Base-by-base conservation (phyloP, 2,797 vertebrate genomes). In the Triplophysa bombifrons region DNA sequence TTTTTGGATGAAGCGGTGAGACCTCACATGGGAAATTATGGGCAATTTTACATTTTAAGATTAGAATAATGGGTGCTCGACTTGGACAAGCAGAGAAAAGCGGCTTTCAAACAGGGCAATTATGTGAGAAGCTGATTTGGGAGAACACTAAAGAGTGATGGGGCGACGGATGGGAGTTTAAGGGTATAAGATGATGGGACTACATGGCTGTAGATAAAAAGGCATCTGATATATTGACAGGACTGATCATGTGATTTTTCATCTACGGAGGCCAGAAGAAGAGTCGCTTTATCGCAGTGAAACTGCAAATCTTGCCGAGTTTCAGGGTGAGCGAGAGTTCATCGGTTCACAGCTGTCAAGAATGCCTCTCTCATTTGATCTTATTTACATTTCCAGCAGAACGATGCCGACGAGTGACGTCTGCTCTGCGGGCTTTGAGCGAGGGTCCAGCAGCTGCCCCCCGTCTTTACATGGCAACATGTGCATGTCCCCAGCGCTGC, bases 1-100 rank as follows among this genome's bases (percentile, higher is more conserved):
- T 85, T 90, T 84, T 88, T 92, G 85, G 88, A 92, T 84, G 88
- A 91, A 91, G 90, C 90, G 89, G 92, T 85, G 86, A 88, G 88
- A 85, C 90, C 93, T 93, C 91, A 89, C 89, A 88, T 90, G 85
- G 86, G 74, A 94, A 93, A 95, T 94, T 93, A 93, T 90, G 92
- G 93, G 93, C 91, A 93, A 94, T 94, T 94, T 94, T 87, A 92
- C 93, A 94, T 93, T 91, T 94, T 88, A 85, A 93, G 91, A 94
- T 93, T 91, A 92, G 90, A 94, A 94, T 94, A 93, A 94, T 94
- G 90, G 90, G 89, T 86, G 72, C 86, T 89, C 89, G 84, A 90
- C 89, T 93, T 88, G 90, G 91, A 93, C 91, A 89, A 90, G 90
- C 89, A 88, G 89, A 90, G 88, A 90, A 86, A 48, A 86, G 80